Base-by-base conservation (phyloP, 2,797 vertebrate genomes). In the Apogon talboti region DNA sequence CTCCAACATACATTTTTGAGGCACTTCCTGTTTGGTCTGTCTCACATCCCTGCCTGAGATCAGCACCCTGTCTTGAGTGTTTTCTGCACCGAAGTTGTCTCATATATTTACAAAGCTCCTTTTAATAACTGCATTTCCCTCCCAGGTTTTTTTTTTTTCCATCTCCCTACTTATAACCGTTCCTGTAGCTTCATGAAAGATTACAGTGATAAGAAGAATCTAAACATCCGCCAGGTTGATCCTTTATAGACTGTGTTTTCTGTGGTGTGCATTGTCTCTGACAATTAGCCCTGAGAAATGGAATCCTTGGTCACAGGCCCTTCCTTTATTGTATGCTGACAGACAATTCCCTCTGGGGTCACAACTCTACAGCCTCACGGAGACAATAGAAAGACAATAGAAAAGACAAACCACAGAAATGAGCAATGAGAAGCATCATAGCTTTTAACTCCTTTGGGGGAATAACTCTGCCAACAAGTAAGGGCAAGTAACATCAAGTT, bases 11-110 rank as follows among this genome's bases (percentile, higher is more conserved):
- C 88, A 94, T 92, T 92, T 90, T 92, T 92, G 76, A 87, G 87
- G 76, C 68, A 87, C 88, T 92, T 94, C 92, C 92, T 94, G 92
- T 94, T 94, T 93, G 91, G 93, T 94, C 93, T 94, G 84, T 83
- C 79, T 81, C 79, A 88, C 87, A 92, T 93, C 92, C 90, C 83
- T 79, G 67, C 72, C 78, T 51, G 74, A 71, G 24, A 71, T 75
- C 79, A 61, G 76, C 78, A 56, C 76, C 43, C 77, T 75, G 68
- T 50, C 73, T 56, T 69, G 79, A 77, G 58, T 76, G 79, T 85
- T 85, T 87, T 60, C 73, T 65, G 76, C 73, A 84, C 81, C 66
- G 73, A 83, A 79, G 73, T 71, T 73, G 52, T 78, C 74, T 78
- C 68, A 83, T 74, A 90, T 84, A 91, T 88, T 88, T 87, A 77